These are phyloP conservation scores for Phyllostomus hastatus DNA, from an alignment of 2,113 vertebrate species.

Conservation along the genomic window DNA sequence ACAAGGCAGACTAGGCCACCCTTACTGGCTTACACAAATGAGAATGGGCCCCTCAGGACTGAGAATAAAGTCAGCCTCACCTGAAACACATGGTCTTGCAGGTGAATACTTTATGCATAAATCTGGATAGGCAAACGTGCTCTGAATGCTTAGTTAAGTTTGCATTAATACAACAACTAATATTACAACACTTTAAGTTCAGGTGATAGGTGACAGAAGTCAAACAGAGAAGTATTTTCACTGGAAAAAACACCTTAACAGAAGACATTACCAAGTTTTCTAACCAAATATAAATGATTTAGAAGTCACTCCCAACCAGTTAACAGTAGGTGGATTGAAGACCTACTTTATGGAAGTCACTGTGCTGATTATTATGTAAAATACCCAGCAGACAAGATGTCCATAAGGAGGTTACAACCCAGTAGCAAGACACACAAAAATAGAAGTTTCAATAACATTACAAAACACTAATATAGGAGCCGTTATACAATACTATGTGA, in stretches of 20 bases:
- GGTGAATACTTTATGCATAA: not conserved
- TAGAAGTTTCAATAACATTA: not conserved
- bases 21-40: not conserved
- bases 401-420: not conserved
- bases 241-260: not conserved
- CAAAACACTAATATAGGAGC: not conserved
- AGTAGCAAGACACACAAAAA: not conserved
- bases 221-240: not conserved
- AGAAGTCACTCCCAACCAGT: not conserved
- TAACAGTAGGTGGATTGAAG: not conserved
- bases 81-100: not conserved
- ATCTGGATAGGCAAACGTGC: not conserved
- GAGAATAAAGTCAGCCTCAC: not conserved
- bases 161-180: not conserved
- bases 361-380: not conserved
- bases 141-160: not conserved
- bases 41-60: not conserved
- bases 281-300: not conserved
- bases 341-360: not conserved
- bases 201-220: not conserved
- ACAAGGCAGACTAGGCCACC: not conserved
- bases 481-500: not conserved
- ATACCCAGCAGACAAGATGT: not conserved
- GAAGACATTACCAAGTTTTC: not conserved
- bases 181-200: not conserved